Conservation (phyloP, 2,888 invertebrate genomes). For the Meteorus cinctellus region DNA sequence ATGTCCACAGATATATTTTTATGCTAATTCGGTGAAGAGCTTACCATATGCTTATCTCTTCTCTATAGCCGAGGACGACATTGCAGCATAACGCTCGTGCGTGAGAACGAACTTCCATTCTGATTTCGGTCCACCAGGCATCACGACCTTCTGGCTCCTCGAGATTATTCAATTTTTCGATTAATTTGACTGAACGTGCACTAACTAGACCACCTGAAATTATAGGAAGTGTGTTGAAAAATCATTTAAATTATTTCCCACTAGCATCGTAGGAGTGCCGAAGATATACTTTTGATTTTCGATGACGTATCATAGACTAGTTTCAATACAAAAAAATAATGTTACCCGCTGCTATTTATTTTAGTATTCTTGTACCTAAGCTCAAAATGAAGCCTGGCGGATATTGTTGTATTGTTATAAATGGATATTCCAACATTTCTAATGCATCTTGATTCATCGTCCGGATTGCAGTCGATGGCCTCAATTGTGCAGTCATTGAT, state of each 20-base stretch:
- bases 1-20: not conserved
- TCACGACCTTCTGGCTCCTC: constrained; percentile 95
- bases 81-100: constrained; percentile 94
- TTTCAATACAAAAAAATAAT: too few species aligned
- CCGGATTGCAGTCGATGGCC: constrained; percentile 75
- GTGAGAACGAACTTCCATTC: constrained; percentile 96
- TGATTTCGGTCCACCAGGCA: constrained; percentile 97
- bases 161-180: constrained; percentile 86
- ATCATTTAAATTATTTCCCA: not conserved
- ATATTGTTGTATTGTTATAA: constrained; percentile 93
- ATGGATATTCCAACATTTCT: constrained; percentile 96
- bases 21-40: constrained; percentile 47
- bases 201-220: constrained; percentile 84
- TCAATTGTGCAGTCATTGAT: constrained; percentile 77
- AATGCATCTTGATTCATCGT: constrained; percentile 85
- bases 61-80: constrained; percentile 95
- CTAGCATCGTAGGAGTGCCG: too few species aligned
- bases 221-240: not conserved
- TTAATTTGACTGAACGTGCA: constrained; percentile 87
- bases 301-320: too few species aligned
- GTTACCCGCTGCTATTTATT: too few species aligned
- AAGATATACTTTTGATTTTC: too few species aligned
- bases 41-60: constrained; percentile 93
- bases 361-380: constrained; percentile 87
- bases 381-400: constrained; percentile 92